Evolutionary conservation across 2,113 vertebrate species (phyloP), one percentile per base, ranked within the genome.

Genomic region (Prietella phreatophila): DNA sequence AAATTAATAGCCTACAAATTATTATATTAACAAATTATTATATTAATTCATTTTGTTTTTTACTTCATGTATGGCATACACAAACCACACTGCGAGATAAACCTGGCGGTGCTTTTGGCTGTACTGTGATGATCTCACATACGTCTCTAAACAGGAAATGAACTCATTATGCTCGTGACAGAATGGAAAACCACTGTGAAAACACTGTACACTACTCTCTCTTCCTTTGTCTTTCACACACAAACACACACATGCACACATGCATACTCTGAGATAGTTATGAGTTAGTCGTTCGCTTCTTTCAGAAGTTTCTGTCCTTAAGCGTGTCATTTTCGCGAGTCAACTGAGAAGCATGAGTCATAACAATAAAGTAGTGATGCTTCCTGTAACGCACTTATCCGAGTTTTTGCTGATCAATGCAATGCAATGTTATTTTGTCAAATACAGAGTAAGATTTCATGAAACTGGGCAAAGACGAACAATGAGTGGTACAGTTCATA

Each of bases 101-200:
- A 14, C 10, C 22, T 65, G 39, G 65, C 17, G 60, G 20, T 50
- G 61, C 39, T 53, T 86, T 76, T 33, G 17, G 5, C 47, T 81
- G n/a, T 81, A 55, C n/a, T 55, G 22, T 33, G 14, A 33, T 85
- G 76, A 87, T 39, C 20, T n/a, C 42, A 85, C 19, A 82, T 55
- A 91, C 90, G 17, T 17, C 60, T 85, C 85, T 65, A 60, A 85
- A 83, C 84, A 91, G 92, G 93, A 95, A 93, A 93, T 93, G 89
- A 92, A 91, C 89, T 93, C 90, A 93, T 87, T 89, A 83, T 86
- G 56, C 86, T 82, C 63, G 79, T 87, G 86, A 87, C 33, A 42
- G 63, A 56, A 87, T 30, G 2, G 14, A 58, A 82, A 87, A 56
- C 79, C 30, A 92, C 53, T 61, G 20, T 84, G 87, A 22, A 39